Conservation (phyloP, 2,113 vertebrate species). For the Poeciliopsis retropinna region DNA sequence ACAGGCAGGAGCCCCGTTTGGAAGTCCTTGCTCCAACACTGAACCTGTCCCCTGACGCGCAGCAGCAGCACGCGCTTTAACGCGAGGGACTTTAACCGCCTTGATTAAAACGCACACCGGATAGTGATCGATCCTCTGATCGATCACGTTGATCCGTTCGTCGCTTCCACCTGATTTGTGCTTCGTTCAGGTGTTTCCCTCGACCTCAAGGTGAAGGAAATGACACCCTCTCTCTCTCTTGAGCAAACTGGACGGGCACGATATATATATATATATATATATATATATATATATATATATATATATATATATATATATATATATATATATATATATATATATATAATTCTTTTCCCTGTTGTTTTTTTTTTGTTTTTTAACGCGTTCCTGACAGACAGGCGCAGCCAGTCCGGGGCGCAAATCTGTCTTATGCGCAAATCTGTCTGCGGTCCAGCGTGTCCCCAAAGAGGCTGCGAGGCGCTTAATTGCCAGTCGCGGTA, state of each 20-base stretch:
- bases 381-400: constrained; percentile 51
- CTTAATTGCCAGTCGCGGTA: constrained; percentile 42
- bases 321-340: too few species aligned
- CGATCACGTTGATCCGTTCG: constrained; percentile 33
- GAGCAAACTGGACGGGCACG: constrained; percentile 44
- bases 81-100: constrained; percentile 36
- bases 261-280: neutral
- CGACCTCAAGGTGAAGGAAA: constrained; percentile 11
- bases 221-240: constrained; percentile 15
- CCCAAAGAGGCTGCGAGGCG: constrained; percentile 66
- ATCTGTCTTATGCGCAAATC: constrained; percentile 31
- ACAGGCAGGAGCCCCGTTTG: constrained; percentile 18
- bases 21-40: constrained; percentile 23
- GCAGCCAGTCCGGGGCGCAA: neutral
- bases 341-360: too few species aligned
- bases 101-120: neutral
- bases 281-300: too few species aligned
- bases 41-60: constrained; percentile 48
- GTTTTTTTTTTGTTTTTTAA: neutral
- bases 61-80: constrained; percentile 4
- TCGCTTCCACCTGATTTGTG: constrained; percentile 23
- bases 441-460: constrained; percentile 56
- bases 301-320: neutral
- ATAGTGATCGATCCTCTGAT: constrained; percentile 33
- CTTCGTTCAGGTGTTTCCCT: neutral